Percentiles rank a stretch among this genome's conserved stretches.
Conservation (phyloP, 2,113 vertebrate genomes). For the Macrotus californicus region DNA sequence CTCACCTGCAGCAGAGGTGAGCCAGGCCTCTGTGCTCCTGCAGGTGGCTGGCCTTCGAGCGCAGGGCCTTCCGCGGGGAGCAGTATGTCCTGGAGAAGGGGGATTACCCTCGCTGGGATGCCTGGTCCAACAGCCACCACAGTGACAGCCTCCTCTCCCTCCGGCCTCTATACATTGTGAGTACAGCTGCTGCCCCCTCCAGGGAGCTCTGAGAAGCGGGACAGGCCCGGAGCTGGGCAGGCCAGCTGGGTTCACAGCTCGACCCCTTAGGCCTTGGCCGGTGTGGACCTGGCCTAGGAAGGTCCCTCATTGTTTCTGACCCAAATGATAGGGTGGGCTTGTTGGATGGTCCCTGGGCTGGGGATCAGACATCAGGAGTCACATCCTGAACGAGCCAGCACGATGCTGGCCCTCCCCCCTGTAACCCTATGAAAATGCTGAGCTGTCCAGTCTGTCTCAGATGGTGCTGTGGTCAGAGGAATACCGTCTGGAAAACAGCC, state of each 20-base stretch:
- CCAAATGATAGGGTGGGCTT: background rate
- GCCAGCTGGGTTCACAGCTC: background rate
- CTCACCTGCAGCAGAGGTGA: accelerated
- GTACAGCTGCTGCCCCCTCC: constrained; percentile 34
- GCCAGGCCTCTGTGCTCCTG: accelerated
- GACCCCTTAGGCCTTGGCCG: accelerated
- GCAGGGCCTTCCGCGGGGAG: constrained; percentile 85
- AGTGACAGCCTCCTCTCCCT: constrained; percentile 89
- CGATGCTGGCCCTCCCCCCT: background rate
- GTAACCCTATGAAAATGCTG: background rate
- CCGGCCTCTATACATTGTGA: constrained; percentile 88
- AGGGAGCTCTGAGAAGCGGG: background rate
- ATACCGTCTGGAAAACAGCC: background rate
- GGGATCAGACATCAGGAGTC: background rate
- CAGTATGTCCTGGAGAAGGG: constrained; percentile 95
- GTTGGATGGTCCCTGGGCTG: background rate
- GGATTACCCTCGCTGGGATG: constrained; percentile 91
- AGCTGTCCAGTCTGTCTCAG: accelerated
- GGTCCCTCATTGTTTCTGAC: background rate
- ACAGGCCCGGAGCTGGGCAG: accelerated
- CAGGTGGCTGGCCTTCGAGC: constrained; percentile 91
- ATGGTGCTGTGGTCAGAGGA: background rate
- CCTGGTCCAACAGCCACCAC: constrained; percentile 92
- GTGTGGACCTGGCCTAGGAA: accelerated
- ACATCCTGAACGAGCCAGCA: background rate